phyloP scores from a whole-genome alignment of 64 coral and sea anemone genomes.

The Actinia tenebrosa region DNA sequence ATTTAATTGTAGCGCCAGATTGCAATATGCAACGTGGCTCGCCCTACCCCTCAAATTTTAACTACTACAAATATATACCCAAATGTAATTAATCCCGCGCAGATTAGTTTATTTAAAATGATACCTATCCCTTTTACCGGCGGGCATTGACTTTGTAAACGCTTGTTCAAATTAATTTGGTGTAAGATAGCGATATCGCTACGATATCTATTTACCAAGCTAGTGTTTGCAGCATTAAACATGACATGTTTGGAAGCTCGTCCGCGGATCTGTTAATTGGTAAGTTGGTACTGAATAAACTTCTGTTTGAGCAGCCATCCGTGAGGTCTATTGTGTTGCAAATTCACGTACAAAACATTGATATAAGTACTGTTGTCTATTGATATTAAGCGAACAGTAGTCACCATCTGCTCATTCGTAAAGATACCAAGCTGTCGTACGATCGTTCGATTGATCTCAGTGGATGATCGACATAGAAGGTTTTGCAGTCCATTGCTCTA shows the following conservation, averaged over 20 bases:
- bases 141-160: neutral
- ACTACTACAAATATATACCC: too few species aligned
- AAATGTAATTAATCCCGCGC: too few species aligned
- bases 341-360: neutral
- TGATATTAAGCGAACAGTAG: neutral
- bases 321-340: neutral
- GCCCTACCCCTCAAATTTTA: too few species aligned
- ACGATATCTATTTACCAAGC: neutral
- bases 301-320: neutral
- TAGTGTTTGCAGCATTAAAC: neutral
- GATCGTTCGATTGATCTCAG: too few species aligned
- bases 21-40: too few species aligned
- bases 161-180: neutral
- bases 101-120: too few species aligned
- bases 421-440: neutral
- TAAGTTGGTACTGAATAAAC: neutral
- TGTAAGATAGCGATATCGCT: neutral
- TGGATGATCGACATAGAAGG: too few species aligned
- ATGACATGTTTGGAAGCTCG: constrained; percentile 7
- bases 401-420: neutral
- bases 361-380: neutral
- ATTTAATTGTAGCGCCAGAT: too few species aligned
- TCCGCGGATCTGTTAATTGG: neutral
- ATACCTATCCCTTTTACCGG: too few species aligned
- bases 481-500: neutral